Base-by-base conservation (phyloP, 2,113 vertebrate species). In the Narcine bancroftii region DNA sequence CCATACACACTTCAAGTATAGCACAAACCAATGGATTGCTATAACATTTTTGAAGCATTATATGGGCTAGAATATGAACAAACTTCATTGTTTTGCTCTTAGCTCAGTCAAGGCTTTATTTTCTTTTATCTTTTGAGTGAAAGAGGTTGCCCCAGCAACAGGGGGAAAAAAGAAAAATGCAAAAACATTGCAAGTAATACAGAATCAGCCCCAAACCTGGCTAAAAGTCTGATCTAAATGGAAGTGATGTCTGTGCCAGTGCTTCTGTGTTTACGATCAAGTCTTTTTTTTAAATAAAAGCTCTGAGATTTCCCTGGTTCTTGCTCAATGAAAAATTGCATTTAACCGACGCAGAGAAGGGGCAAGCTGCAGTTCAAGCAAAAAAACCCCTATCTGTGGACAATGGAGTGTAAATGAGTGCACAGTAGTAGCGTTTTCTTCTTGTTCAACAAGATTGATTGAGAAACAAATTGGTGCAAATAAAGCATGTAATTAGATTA, bases 401-500 rank as follows among this genome's bases (percentile, higher is more conserved):
- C 96, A 95, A 96, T 96, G 95, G 96, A 95, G 97, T 96, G 96
- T 96, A 96, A 97, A 95, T 94, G 95, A 96, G 94, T 93, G 94
- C 96, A 75, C 95, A 94, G 97, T 93, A 96, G 95, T 94, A 93
- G 95, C 95, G 95, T 95, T 97, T 97, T 97, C 96, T 97, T 97
- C 95, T 95, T 95, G 94, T 94, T 96, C 96, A 96, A 95, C 95
- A 96, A 97, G 97, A 98, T 96, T 97, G 97, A 98, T 97, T 98
- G 97, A 96, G 97, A 98, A 98, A 98, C 98, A 99, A 99, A 99
- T 97, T 98, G 96, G 94, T 93, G 96, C 97, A 98, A 99, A 98
- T 98, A 98, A 98, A 97, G 97, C 97, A 97, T 98, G 97, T 98
- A 98, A 99, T 99, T 97, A 97, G 98, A 99, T 99, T 98, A 99